Base-by-base conservation (phyloP, 2,113 vertebrate species). In the Addax nasomaculatus region DNA sequence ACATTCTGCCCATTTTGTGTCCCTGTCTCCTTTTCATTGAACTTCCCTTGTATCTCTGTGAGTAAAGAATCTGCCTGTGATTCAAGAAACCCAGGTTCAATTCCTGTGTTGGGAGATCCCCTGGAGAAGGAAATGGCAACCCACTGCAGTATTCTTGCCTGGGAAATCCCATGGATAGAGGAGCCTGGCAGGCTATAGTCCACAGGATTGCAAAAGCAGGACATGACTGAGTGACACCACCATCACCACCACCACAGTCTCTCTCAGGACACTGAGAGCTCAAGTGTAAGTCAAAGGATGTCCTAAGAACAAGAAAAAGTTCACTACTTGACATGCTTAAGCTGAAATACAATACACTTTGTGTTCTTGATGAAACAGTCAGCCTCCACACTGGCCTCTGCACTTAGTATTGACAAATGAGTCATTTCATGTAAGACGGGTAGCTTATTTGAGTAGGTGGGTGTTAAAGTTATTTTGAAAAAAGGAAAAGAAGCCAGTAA, bases 391-490 rank as follows among this genome's bases (percentile, higher is more conserved):
- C n/a, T 93, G 80, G 47, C 27, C n/a, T 90, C 83, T 64, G 58
- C 67, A 90, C 14, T 57, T 93, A 51, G 36, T 81, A 85, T 76
- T 94, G 85, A 91, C 51, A 89, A 92, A 55, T 90, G 57, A 97
- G n/a, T 76, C 76, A 33, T n/a, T 90, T 94, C 88, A 89, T 62
- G 60, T 6, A 76, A 96, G 51, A 93, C 3, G 1, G 27, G 81
- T 57, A 93, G 76, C 90, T 90, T 87, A 84, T 85, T 89, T 62
- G 85, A 96, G 57, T 83, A 96, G 93, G 39, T 76, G 29, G 86
- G 70, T 96, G 57, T 93, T 88, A 93, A 94, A 85, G 62, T 62
- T 94, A 92, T 90, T 97, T 96, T 93, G 60, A 30, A 85, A 93
- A 79, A 92, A 78, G 47, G 25, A 85, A 94, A 91, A 85, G 53